Base-by-base conservation (phyloP, 1,140 invertebrate species). In the Listronotus oregonensis region DNA sequence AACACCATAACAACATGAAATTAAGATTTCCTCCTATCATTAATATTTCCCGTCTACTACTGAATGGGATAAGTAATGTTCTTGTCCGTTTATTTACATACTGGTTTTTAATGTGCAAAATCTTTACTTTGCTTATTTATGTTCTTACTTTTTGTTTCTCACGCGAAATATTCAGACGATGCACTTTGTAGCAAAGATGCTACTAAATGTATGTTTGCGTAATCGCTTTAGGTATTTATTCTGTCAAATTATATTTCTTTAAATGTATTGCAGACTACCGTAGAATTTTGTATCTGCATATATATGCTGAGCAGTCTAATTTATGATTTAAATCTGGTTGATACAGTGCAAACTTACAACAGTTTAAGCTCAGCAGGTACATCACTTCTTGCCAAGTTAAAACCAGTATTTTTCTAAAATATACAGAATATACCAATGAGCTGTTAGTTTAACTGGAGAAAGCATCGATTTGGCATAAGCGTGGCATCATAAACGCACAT, bases 21-120 rank as follows among this genome's bases (percentile, higher is more conserved):
- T 67, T 64, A 67, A 70, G 65, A 67, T 70, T 67, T 64, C 65
- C 69, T 70, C 50, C 57, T 65, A 65, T 70, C 68, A 67, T 70
- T 70, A 49, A 67, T 67, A 67, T 69, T 52, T 61, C 54, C 61
- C 61, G 60, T 67, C 59, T 12, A 12, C 44, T 39, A 15, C 17
- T 70, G 64, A 63, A 69, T 63, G 46, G 59, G 46, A 67, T 67
- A 70, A 70, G 60, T 54, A 63, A 70, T 67, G 64, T 52, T 32
- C 37, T 67, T 57, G 68, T 58, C 68, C 31, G 39, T 52, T 54
- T 55, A 67, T 70, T 66, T 67, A 61, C 60, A 67, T 66, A 64
- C 68, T 43, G 59, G 55, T 66, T 57, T 64, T 63, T 70, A 67
- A 62, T 67, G 9, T 46, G n/a, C 34, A 31, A 55, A 27, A n/a